These are phyloP conservation scores for Idaea dimidiata DNA, from an alignment of 2,888 invertebrate species.

Conservation along the genomic window DNA sequence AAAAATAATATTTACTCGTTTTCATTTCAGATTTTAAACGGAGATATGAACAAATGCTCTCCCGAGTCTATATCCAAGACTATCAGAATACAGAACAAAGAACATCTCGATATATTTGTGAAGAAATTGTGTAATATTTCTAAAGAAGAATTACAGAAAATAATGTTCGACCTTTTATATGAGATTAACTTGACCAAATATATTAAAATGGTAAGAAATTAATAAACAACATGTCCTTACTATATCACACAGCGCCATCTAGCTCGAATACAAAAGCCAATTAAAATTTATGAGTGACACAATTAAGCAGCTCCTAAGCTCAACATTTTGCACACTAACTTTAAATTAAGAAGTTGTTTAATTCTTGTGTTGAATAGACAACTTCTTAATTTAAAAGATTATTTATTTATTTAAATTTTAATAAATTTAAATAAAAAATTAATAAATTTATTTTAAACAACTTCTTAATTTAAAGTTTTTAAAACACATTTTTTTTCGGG, in stretches of 20 bases:
- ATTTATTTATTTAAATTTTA: no score
- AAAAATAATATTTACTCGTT: background rate
- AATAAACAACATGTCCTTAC: background rate
- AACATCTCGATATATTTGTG: conserved; percentile 52
- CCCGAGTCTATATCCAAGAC: conserved; percentile 40
- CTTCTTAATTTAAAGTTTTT: no score
- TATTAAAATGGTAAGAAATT: conserved; percentile 68
- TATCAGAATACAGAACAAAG: conserved; percentile 36
- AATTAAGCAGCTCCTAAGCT: no score
- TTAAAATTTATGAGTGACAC: no score
- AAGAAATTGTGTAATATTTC: conserved; percentile 64
- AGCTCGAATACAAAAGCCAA: background rate
- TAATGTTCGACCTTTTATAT: conserved; percentile 65
- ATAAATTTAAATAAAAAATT: no score
- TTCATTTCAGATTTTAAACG: conserved; percentile 56
- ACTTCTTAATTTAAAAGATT: no score
- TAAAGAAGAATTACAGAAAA: conserved; percentile 57
- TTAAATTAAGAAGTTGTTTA: no score
- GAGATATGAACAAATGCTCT: conserved; percentile 52
- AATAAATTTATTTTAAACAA: no score
- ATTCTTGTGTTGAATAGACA: no score
- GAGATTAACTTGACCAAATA: conserved; percentile 77
- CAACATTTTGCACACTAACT: no score
- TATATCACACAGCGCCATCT: background rate
- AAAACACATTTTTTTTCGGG: no score